Conservation (phyloP, 2,113 vertebrate species). For the Calyptommatus sinebrachiatus region DNA sequence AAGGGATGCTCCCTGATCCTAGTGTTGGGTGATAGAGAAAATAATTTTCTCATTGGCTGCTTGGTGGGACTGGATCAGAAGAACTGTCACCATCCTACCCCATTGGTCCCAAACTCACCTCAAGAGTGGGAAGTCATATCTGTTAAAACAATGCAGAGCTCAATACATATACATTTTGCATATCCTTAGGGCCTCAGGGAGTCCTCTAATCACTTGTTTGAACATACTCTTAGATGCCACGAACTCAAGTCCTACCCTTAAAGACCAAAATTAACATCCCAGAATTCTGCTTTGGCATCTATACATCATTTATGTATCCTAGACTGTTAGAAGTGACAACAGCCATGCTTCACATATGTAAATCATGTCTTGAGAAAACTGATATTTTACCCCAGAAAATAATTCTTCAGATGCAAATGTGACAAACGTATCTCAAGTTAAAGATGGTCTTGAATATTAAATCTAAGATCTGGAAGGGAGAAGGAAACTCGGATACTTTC, state of each 20-base stretch:
- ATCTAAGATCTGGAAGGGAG: not conserved
- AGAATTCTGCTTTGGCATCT: conserved; percentile 54
- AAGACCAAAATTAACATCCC: conserved; percentile 60
- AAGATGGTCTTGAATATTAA: not conserved
- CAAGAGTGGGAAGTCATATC: no score
- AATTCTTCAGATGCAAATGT: not conserved
- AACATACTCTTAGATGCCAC: conserved; percentile 22
- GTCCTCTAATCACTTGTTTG: no score
- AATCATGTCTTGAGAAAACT: conserved; percentile 16
- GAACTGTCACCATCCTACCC: no score
- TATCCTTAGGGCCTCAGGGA: no score
- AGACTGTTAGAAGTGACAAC: conserved; percentile 20
- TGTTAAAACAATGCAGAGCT: no score
- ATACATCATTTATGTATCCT: conserved; percentile 34
- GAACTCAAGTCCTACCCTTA: conserved; percentile 52
- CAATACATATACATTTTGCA: no score
- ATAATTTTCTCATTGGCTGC: no score
- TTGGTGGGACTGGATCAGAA: no score
- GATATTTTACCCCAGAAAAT: not conserved
- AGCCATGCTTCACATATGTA: conserved; percentile 31
- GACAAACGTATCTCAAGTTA: not conserved
- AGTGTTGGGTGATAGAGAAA: no score
- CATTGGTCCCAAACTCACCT: no score
- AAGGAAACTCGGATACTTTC: not conserved
- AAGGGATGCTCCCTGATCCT: no score